Evolutionary conservation across 2,797 vertebrate genomes (phyloP), one percentile per base, ranked within the genome.

Genomic region (Rhynchonycteris naso): DNA sequence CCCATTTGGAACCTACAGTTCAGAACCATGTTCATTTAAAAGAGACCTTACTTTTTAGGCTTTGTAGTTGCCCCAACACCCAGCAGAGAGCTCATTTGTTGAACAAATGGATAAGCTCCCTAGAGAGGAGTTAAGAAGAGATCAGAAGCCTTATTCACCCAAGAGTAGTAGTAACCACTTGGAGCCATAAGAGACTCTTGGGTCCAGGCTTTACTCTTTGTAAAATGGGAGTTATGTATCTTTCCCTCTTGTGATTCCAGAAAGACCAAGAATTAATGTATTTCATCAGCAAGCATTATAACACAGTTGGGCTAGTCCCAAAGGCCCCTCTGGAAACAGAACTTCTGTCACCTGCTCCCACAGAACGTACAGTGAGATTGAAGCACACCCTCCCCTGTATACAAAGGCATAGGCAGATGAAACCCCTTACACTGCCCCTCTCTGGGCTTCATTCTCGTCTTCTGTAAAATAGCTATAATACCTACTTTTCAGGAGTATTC

Each of bases 231-330:
- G 18, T 72, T 86, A 85, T 85, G 35, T 85, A 26, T 68, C n/a
- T 95, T 95, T 82, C 43, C 4, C 33, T 19, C 63, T 65, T 61
- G 28, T 43, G n/a, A 82, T 69, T 82, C 72, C 22, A 86, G 14
- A 80, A 91, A 92, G 7, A 91, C 30, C 59, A 96, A 54, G 30
- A 71, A 58, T 85, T 83, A 58, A 95, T 74, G 83, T 30, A 59
- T 83, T 74, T 76, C 76, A 24, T 58, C 86, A 79, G 15, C 33
- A 75, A 75, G 50, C 52, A 71, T 88, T 95, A 56, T 58, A 54
- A 52, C 50, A 61, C 13, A 72, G 47, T 43, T 76, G 59, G 28
- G 10, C 89, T 87, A 35, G 43, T 79, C 61, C 28, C 43, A 88
- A 26, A 50, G 7, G 14, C 43, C 75, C 54, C 59, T 86, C 58